A percentile compares a stretch with the other conserved stretches of the same genome.
phyloP scores from a whole-genome alignment of 2,113 vertebrate genomes.

The Perca fluviatilis region DNA sequence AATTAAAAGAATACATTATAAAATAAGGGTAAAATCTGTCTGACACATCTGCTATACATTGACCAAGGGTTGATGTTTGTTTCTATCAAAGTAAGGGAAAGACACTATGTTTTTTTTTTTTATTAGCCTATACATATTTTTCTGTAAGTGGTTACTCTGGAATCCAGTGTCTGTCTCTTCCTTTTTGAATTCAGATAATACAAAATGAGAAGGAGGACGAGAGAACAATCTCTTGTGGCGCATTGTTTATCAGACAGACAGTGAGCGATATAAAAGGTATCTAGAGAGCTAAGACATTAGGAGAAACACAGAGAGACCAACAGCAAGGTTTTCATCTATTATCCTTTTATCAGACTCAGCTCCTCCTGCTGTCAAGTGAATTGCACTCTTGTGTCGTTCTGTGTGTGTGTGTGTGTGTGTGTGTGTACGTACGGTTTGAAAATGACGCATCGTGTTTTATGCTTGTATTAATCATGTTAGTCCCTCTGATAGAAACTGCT shows the following conservation, averaged over 20 bases:
- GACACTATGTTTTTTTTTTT: not conserved
- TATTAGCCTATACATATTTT: not conserved
- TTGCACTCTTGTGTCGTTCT: not conserved
- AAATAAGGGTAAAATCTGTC: not conserved
- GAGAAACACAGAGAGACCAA: constrained; percentile 18
- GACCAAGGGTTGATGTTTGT: not conserved
- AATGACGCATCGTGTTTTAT: no score
- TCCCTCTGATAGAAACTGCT: no score
- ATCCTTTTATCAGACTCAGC: constrained; percentile 22
- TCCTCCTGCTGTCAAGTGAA: constrained; percentile 27
- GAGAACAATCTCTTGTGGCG: not conserved
- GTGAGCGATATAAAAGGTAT: constrained; percentile 20
- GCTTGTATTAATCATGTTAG: no score
- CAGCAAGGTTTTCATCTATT: constrained; percentile 13
- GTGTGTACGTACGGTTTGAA: not conserved
- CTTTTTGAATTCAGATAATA: constrained; percentile 21
- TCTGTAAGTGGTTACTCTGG: not conserved
- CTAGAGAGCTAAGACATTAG: constrained; percentile 25
- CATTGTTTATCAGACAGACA: constrained; percentile 23
- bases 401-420: constrained; percentile 14
- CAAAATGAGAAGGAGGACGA: constrained; percentile 16
- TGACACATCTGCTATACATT: not conserved
- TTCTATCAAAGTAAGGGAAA: not conserved
- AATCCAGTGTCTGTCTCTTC: not conserved
- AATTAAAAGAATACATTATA: not conserved